These are phyloP conservation scores for Orthonevra nobilis DNA, from an alignment of 2,888 invertebrate species.

Conservation along the genomic window DNA sequence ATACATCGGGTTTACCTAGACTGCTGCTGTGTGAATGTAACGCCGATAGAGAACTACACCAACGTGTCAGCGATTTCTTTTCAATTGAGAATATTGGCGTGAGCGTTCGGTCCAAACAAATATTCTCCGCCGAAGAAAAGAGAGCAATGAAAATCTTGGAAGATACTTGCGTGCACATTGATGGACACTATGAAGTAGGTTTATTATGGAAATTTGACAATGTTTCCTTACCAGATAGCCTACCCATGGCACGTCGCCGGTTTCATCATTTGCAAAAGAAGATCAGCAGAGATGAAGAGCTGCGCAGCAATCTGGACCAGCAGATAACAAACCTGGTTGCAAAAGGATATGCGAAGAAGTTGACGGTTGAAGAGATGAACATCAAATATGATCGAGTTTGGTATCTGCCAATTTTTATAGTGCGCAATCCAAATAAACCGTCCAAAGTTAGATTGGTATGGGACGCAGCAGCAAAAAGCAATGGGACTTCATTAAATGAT, in stretches of 20 bases:
- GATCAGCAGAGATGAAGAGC: slow-evolving; percentile 30
- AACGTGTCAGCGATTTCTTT: slow-evolving; percentile 11
- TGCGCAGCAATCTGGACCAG: slow-evolving; percentile 20
- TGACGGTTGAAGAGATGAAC: slow-evolving; percentile 10
- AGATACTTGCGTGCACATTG: slow-evolving; percentile 15
- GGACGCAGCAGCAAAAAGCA: slow-evolving; percentile 74
- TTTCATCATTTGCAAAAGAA: slow-evolving; percentile 48
- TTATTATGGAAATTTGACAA: slow-evolving; percentile 69
- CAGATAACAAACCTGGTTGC: slow-evolving; percentile 45
- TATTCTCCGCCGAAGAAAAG: slow-evolving; percentile 21
- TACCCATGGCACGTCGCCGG: slow-evolving; percentile 36
- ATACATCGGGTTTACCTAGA: not conserved
- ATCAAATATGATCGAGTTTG: slow-evolving; percentile 28
- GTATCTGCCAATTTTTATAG: slow-evolving; percentile 65
- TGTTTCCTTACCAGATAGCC: slow-evolving; percentile 1
- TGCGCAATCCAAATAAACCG: slow-evolving; percentile 71
- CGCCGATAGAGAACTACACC: slow-evolving; percentile 14
- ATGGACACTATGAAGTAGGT: slow-evolving; percentile 53
- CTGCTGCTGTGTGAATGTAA: not conserved
- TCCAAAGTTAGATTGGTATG: slow-evolving; percentile 73
- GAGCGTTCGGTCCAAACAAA: not conserved
- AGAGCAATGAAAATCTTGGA: slow-evolving; percentile 28
- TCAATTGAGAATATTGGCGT: slow-evolving; percentile 3
- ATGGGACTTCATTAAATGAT: slow-evolving; percentile 73
- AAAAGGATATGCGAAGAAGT: slow-evolving; percentile 59